phyloP scores from a whole-genome alignment of 2,113 vertebrate species.

The Leucopternis melanops region DNA sequence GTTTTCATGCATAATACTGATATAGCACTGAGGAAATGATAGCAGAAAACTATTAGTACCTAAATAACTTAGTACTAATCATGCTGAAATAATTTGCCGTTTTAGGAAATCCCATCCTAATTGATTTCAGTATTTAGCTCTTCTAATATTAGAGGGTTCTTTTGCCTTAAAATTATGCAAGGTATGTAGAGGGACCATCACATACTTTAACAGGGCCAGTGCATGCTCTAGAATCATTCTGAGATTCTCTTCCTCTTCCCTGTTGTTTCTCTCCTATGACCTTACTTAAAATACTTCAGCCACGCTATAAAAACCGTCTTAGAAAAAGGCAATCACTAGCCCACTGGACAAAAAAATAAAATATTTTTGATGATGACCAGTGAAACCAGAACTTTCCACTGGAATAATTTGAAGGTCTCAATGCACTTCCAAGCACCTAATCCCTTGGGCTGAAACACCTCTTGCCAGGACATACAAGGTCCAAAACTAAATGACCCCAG shows the following conservation, averaged over 20 bases:
- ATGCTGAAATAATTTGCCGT: background rate
- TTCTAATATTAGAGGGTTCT: background rate
- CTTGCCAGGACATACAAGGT: background rate
- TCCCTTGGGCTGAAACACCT: background rate
- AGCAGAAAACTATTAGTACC: background rate
- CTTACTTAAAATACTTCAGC: background rate
- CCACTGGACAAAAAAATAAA: background rate
- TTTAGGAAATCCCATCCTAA: background rate
- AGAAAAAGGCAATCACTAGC: background rate
- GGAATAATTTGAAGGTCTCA: background rate
- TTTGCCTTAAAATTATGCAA: background rate
- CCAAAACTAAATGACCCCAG: background rate
- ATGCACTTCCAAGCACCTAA: background rate
- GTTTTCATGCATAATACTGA: background rate
- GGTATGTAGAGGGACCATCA: background rate
- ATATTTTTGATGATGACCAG: background rate
- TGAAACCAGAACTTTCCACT: background rate
- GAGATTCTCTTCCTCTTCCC: background rate
- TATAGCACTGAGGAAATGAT: background rate
- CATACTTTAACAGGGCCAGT: background rate
- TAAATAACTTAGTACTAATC: background rate
- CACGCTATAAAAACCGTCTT: accelerated
- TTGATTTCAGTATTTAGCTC: background rate
- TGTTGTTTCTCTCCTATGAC: background rate
- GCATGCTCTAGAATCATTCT: background rate